Conservation (phyloP, 2,888 invertebrate genomes). For the Hirtodrosophila cameraria region DNA sequence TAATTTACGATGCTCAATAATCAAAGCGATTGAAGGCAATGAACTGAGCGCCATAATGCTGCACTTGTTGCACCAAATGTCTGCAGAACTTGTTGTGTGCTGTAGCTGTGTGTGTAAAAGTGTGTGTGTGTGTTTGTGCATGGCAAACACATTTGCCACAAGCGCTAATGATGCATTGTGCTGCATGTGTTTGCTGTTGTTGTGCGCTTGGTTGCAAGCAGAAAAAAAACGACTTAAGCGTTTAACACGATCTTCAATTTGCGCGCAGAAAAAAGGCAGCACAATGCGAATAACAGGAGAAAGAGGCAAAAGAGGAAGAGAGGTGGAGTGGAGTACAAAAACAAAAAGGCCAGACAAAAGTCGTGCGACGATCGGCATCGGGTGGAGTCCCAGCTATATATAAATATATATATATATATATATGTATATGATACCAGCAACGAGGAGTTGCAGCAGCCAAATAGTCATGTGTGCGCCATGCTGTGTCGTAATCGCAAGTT, state of each 20-base stretch:
- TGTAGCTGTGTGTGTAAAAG: slow-evolving; percentile 11
- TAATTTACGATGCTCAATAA: slow-evolving; percentile 69
- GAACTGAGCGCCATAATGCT: slow-evolving; percentile 53
- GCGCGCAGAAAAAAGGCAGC: slow-evolving; percentile 61
- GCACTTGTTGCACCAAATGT: slow-evolving; percentile 73
- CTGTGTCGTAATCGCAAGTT: slow-evolving; percentile 80
- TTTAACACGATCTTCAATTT: slow-evolving; percentile 80
- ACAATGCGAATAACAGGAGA: slow-evolving; percentile 29
- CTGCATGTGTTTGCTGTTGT: slow-evolving; percentile 43
- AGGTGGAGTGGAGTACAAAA: slow-evolving; percentile 29
- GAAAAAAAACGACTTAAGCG: slow-evolving; percentile 68
- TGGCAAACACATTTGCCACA: slow-evolving; percentile 80
- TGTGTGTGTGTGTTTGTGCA: slow-evolving; percentile 37
- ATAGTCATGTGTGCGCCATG: slow-evolving; percentile 72
- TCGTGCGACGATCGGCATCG: slow-evolving; percentile 69
- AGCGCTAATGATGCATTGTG: slow-evolving; percentile 80
- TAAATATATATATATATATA: slow-evolving; percentile 3
- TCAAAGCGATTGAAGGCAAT: slow-evolving; percentile 66
- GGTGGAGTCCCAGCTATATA: slow-evolving; percentile 44
- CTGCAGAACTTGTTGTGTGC: background rate
- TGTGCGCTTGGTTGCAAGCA: slow-evolving; percentile 11
- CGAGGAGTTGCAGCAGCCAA: slow-evolving; percentile 31
- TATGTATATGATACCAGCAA: slow-evolving; percentile 29
- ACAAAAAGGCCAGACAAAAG: slow-evolving; percentile 57
- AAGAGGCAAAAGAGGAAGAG: slow-evolving; percentile 17